These are phyloP conservation scores for Aplochiton taeniatus DNA, from an alignment of 2,797 vertebrate species.

Conservation along the genomic window DNA sequence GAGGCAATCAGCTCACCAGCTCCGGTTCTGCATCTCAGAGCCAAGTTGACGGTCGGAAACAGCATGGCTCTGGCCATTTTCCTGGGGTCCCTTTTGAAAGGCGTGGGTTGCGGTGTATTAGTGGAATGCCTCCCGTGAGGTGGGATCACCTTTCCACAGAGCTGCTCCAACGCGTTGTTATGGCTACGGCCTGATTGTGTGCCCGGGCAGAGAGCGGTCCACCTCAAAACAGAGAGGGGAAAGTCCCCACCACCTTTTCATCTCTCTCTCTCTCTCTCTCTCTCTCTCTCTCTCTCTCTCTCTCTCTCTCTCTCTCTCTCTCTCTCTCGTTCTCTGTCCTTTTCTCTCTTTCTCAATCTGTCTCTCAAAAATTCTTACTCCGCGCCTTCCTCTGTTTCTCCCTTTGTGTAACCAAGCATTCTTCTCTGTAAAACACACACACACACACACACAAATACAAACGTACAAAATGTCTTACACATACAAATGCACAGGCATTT, in stretches of 20 bases:
- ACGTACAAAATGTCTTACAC: neutral
- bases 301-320: no score
- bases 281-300: no score
- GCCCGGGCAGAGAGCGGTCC: conserved; percentile 62
- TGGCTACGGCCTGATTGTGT: conserved; percentile 56
- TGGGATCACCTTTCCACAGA: conserved; percentile 70
- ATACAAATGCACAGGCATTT: no score
- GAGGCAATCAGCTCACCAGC: neutral
- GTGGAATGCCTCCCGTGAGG: conserved; percentile 50
- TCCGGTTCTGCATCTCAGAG: conserved; percentile 10
- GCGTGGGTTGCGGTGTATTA: conserved; percentile 62
- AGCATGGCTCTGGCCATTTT: conserved; percentile 50
- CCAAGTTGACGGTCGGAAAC: conserved; percentile 47
- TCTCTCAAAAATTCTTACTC: no score
- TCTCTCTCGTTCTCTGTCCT: no score
- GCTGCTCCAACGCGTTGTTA: conserved; percentile 53
- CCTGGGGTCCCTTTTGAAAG: conserved; percentile 60
- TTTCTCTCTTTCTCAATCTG: neutral
- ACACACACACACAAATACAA: conserved; percentile 41
- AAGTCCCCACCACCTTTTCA: neutral
- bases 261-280: neutral
- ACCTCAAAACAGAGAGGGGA: conserved; percentile 55
- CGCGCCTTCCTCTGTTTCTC: no score
- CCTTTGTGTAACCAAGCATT: no score
- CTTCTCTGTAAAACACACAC: no score